Evolutionary conservation across 2,888 invertebrate genomes (phyloP).

Genomic region (Microctonus hyperodae): DNA sequence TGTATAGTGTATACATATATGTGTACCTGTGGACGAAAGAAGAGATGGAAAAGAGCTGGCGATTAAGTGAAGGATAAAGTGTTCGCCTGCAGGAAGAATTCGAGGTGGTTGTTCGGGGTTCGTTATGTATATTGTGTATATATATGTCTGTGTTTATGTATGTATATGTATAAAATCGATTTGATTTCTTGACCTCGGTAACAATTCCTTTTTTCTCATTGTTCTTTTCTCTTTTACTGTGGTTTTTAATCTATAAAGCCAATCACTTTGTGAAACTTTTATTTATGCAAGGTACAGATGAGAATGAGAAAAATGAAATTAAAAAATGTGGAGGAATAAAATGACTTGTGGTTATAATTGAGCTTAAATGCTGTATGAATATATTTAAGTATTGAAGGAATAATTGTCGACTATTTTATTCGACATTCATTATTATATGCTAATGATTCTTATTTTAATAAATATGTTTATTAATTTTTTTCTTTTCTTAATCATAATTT

Average conservation of each 20-base stretch:
- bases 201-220: constrained; percentile 35
- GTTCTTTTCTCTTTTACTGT: constrained; percentile 13
- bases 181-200: constrained; percentile 60
- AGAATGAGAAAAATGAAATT: not conserved
- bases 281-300: not conserved
- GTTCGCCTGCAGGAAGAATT: constrained; percentile 42
- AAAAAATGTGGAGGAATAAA: not conserved
- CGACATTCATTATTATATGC: too few species aligned
- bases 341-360: not conserved
- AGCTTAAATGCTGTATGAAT: not conserved
- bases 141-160: constrained; percentile 41
- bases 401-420: too few species aligned
- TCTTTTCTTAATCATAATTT: too few species aligned
- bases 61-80: constrained; percentile 41
- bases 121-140: too few species aligned
- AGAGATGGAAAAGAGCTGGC: constrained; percentile 37
- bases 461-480: too few species aligned
- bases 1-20: too few species aligned
- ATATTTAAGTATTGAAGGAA: too few species aligned
- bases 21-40: constrained; percentile 23
- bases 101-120: constrained; percentile 25
- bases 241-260: constrained; percentile 32
- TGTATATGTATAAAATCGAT: constrained; percentile 52
- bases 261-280: constrained; percentile 31
- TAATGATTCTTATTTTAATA: too few species aligned